Evolutionary conservation across 2,113 vertebrate genomes (phyloP).

Genomic region (Menura novaehollandiae): DNA sequence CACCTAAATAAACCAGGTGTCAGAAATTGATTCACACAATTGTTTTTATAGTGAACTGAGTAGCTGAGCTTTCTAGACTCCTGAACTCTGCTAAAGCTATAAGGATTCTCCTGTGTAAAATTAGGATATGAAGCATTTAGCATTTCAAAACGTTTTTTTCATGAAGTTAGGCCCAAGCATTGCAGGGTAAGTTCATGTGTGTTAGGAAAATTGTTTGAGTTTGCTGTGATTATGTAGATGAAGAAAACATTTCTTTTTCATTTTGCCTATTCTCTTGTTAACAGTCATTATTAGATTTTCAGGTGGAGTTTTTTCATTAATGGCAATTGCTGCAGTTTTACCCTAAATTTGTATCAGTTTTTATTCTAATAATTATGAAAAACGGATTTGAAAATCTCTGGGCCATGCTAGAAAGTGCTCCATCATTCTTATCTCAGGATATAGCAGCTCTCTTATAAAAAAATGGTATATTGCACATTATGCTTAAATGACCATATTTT

Average conservation of each 20-base stretch:
- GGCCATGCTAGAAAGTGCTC: neutral
- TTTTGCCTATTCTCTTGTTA: neutral
- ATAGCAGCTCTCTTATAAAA: neutral
- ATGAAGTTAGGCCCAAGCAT: neutral
- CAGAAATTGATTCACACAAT: neutral
- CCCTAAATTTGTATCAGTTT: neutral
- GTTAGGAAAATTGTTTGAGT: neutral
- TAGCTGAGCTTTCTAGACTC: slow-evolving; percentile 11
- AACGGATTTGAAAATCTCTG: neutral
- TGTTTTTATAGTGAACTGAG: neutral
- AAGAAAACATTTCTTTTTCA: neutral
- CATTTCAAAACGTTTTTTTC: neutral
- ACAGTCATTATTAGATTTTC: neutral
- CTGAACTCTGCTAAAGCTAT: slow-evolving; percentile 26
- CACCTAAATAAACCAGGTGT: neutral
- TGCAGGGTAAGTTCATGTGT: neutral
- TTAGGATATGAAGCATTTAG: neutral
- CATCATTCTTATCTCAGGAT: neutral
- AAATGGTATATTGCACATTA: neutral
- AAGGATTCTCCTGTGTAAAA: slow-evolving; percentile 29
- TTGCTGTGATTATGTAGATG: neutral
- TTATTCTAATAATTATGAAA: neutral
- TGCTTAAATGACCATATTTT: neutral
- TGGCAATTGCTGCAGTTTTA: neutral
- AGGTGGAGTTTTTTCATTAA: neutral